Conservation (phyloP, 1,140 invertebrate genomes). For the Aplysia californica region DNA sequence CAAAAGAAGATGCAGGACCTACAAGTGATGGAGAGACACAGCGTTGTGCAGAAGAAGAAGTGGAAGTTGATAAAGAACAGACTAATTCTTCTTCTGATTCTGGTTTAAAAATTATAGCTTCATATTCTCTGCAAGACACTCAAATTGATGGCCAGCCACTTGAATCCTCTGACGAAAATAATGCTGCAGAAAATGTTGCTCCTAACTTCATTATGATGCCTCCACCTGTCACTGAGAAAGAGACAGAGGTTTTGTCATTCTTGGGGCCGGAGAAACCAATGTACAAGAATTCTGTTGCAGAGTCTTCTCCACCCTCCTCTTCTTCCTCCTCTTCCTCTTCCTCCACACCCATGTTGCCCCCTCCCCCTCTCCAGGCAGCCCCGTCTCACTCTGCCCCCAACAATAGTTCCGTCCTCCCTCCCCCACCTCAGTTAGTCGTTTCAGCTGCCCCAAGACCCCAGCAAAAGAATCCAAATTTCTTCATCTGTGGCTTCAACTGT, state of each 20-base stretch:
- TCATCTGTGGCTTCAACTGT: slow-evolving; percentile 53
- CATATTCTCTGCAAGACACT: slow-evolving; percentile 31
- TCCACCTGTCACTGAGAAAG: slow-evolving; percentile 11
- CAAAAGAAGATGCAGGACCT: too few relatives aligned
- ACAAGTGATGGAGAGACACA: too few relatives aligned
- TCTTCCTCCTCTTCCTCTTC: too few relatives aligned
- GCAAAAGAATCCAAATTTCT: slow-evolving; percentile 37
- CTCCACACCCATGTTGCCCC: not conserved
- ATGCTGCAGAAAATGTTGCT: not conserved
- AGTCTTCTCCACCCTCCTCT: slow-evolving; percentile 7
- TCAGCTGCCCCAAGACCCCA: not conserved
- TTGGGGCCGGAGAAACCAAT: slow-evolving; percentile 14
- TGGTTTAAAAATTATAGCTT: slow-evolving; percentile 37
- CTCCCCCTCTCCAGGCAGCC: slow-evolving; percentile 5
- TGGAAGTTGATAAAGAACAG: too few relatives aligned
- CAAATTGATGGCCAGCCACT: too few relatives aligned
- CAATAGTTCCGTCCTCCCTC: slow-evolving; percentile 3
- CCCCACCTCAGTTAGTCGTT: not conserved
- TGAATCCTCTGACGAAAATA: not conserved
- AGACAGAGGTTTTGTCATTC: slow-evolving; percentile 14
- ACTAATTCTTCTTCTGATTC: not conserved
- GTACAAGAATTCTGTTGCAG: not conserved
- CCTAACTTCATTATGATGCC: not conserved
- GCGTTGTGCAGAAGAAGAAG: too few relatives aligned
- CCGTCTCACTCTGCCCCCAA: slow-evolving; percentile 7